phyloP scores from a whole-genome alignment of 2,113 vertebrate genomes.

The Miniopterus natalensis region DNA sequence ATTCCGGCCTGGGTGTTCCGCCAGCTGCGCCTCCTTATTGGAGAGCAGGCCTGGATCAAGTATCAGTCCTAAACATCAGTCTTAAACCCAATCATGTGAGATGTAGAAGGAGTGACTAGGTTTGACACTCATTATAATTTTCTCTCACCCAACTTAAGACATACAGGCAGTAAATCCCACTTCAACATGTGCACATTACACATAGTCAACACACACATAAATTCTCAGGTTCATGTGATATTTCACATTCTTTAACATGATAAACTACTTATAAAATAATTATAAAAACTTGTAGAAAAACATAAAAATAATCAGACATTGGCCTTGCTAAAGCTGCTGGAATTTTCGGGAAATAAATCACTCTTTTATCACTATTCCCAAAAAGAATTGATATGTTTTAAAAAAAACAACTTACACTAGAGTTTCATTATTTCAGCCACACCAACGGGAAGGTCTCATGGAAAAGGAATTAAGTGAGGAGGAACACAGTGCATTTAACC shows the following conservation, averaged over 20 bases:
- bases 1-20: background rate
- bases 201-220: background rate
- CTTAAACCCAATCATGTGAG: background rate
- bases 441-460: background rate
- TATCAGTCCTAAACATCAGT: background rate
- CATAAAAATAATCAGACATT: constrained; percentile 6
- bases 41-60: background rate
- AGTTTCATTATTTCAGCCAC: constrained; percentile 15
- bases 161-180: background rate
- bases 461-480: constrained; percentile 24
- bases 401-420: background rate
- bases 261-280: constrained; percentile 12
- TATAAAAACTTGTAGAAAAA: background rate
- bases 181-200: background rate
- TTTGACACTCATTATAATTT: background rate
- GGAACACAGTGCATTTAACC: background rate
- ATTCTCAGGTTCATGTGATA: background rate
- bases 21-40: background rate
- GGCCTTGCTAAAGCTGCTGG: background rate
- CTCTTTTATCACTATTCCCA: constrained; percentile 10
- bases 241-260: constrained; percentile 27
- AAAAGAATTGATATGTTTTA: background rate
- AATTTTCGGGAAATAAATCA: constrained; percentile 41
- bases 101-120: background rate
- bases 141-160: background rate